phyloP scores from a whole-genome alignment of 2,113 vertebrate genomes.

The Pseudonaja textilis region DNA sequence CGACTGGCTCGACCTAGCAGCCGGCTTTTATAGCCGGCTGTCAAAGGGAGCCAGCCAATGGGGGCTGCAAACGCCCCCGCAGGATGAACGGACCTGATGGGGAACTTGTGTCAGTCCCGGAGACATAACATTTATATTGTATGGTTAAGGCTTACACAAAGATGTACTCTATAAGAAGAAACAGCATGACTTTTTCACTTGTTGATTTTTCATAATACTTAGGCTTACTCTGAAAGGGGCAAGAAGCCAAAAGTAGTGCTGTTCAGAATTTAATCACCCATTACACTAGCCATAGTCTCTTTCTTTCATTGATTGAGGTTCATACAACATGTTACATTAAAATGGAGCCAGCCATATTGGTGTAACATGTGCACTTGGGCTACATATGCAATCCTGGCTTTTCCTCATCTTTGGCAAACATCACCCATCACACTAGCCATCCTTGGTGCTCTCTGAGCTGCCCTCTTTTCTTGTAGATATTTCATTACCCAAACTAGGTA shows the following conservation, averaged over 20 bases:
- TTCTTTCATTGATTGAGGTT: neutral
- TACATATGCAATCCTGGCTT: neutral
- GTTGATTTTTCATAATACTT: neutral
- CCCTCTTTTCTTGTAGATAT: neutral
- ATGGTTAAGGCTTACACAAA: neutral
- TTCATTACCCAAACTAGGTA: neutral
- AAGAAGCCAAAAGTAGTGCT: neutral
- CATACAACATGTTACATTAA: neutral
- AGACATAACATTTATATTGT: too few relatives aligned
- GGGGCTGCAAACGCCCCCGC: too few relatives aligned
- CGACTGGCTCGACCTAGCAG: too few relatives aligned
- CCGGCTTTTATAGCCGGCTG: too few relatives aligned
- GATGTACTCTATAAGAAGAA: neutral
- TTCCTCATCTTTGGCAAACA: neutral
- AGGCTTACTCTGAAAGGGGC: neutral
- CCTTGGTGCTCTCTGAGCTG: neutral
- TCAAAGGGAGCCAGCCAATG: too few relatives aligned
- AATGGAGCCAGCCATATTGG: neutral
- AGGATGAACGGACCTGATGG: too few relatives aligned
- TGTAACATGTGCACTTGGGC: neutral
- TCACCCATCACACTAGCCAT: neutral
- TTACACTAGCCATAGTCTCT: neutral
- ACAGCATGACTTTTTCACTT: neutral
- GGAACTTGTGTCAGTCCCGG: too few relatives aligned
- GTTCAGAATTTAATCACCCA: neutral